Conservation (phyloP, 2,113 vertebrate genomes). For the Phrynocephalus versicolor region DNA sequence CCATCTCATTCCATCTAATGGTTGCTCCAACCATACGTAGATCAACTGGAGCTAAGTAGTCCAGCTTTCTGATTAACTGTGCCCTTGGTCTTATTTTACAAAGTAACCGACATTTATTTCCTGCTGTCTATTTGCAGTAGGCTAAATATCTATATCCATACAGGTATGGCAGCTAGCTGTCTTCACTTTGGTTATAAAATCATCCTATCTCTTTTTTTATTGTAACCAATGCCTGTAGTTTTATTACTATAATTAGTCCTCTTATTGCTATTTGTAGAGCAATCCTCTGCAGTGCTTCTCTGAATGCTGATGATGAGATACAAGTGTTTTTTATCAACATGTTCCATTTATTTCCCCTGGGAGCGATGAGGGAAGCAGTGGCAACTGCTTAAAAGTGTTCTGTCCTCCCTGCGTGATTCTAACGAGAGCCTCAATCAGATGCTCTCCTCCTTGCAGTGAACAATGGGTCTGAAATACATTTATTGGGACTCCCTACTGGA, state of each 20-base stretch:
- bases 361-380: constrained; percentile 48
- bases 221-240: constrained; percentile 22
- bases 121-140: constrained; percentile 5
- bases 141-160: background rate
- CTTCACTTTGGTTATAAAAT: background rate
- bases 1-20: background rate
- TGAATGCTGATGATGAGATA: constrained; percentile 24
- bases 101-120: background rate
- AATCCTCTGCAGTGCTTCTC: constrained; percentile 38
- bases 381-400: constrained; percentile 53
- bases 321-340: constrained; percentile 51
- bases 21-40: background rate
- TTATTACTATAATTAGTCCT: constrained; percentile 11
- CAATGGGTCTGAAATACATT: constrained; percentile 52
- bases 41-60: background rate
- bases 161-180: constrained; percentile 1
- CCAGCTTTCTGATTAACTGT: background rate
- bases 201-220: constrained; percentile 13
- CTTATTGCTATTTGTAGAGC: constrained; percentile 9
- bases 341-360: constrained; percentile 50
- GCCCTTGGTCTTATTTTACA: background rate
- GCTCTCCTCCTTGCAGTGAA: constrained; percentile 58
- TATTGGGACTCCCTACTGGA: constrained; percentile 59
- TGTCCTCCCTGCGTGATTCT: constrained; percentile 22
- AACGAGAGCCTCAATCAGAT: constrained; percentile 45